Evolutionary conservation across 1,140 invertebrate genomes (phyloP), one percentile per base, ranked within the genome.

Genomic region (Polypedilum vanderplanki): DNA sequence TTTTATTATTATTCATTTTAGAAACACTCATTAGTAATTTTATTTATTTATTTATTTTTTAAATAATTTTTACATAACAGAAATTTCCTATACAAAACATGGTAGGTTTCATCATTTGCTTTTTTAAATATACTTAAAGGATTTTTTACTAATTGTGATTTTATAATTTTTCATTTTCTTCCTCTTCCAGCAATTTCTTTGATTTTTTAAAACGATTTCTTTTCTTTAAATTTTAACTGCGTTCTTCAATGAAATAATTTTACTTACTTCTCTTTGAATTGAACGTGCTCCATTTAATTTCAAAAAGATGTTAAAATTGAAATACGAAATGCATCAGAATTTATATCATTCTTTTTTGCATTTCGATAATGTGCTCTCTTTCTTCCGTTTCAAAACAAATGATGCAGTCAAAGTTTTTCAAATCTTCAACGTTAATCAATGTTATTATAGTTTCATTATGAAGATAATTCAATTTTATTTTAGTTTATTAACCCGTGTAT

Each of bases 41-140:
- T 70, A 70, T 70, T 70, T 70, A 70, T 70, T 70, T 70, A 70
- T 70, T 70, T 70, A 70, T 70, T 70, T 70, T 70, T 70, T 70
- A 70, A 70, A 70, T 70, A 70, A 70, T 70, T 70, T 70, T 20
- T 70, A 70, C 65, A 70, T 70, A 70, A 70, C 65, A 70, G 65
- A 70, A 70, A 70, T 70, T 8, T n/a, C 18, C 65, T 70, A 70
- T 70, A 70, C 65, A 70, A 70, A 70, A 70, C 65, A 70, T 70
- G 24, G 24, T 70, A 70, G 65, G 65, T 70, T 70, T 70, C 65
- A 20, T 70, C 65, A 70, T 70, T 70, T 70, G 65, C 65, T 70
- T 70, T 70, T 70, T 57, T 57, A 70, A 70, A 70, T 18, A 70
- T 70, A 20, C 20, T 70, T 70, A 18, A 70, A 20, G 17, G 3